Evolutionary conservation across 53 echinoderm and acorn worm species (phyloP).

Genomic region (Henricia sp.): DNA sequence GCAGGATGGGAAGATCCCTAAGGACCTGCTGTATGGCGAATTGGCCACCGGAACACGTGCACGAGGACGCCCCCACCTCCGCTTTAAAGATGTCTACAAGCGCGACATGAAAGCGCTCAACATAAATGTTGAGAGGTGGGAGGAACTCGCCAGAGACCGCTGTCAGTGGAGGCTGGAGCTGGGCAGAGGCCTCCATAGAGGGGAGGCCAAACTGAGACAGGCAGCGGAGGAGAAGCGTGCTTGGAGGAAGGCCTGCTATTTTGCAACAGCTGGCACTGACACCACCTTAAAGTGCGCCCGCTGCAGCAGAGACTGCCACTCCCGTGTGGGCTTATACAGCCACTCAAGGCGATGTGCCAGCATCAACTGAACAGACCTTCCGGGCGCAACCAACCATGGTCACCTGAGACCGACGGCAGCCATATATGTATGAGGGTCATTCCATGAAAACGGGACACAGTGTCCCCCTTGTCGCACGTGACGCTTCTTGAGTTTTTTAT

Average conservation of each 20-base stretch:
- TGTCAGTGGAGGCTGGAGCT: too few relatives aligned
- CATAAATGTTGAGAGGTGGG: constrained; percentile 50
- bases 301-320: constrained; percentile 50
- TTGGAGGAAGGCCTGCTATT: constrained; percentile 23
- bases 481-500: too few relatives aligned
- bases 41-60: neutral
- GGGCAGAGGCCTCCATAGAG: neutral
- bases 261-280: neutral
- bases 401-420: too few relatives aligned
- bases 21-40: too few relatives aligned
- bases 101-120: constrained; percentile 60
- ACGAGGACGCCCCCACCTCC: constrained; percentile 51
- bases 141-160: constrained; percentile 36
- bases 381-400: too few relatives aligned
- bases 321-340: constrained; percentile 22
- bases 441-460: too few relatives aligned
- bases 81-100: constrained; percentile 64
- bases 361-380: neutral
- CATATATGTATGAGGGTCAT: too few relatives aligned
- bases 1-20: too few relatives aligned
- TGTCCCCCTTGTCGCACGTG: too few relatives aligned
- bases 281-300: constrained; percentile 16
- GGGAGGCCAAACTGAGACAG: constrained; percentile 5
- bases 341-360: constrained; percentile 48
- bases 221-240: constrained; percentile 57